Percentiles rank a stretch among this genome's conserved stretches.
Evolutionary conservation across 2,797 vertebrate genomes (phyloP).

Genomic region (Leptatherina wallacei): DNA sequence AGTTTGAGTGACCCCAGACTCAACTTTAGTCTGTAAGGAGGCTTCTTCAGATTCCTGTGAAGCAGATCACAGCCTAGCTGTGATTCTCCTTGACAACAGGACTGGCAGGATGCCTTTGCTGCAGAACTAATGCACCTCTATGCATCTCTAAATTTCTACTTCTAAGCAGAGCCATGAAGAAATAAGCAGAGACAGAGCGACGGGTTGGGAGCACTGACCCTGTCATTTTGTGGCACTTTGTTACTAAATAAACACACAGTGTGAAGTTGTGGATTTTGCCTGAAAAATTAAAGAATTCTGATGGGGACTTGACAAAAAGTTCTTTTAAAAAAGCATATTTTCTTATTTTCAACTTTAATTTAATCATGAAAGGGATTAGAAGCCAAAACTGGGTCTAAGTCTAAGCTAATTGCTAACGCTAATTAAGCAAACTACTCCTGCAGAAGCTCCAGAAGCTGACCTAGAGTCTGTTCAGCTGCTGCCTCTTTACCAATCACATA

Average conservation of each 20-base stretch:
- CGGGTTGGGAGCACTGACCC: conserved; percentile 6
- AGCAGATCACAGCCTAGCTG: conserved; percentile 25
- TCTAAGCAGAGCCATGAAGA: conserved; percentile 36
- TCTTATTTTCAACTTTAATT: not conserved
- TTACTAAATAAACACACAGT: not conserved
- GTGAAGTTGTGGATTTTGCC: not conserved
- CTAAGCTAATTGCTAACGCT: conserved; percentile 15
- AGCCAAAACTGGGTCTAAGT: not conserved
- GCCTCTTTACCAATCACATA: conserved; percentile 59
- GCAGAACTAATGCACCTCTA: conserved; percentile 10
- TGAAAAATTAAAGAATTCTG: not conserved
- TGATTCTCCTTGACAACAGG: not conserved
- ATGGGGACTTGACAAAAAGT: not conserved
- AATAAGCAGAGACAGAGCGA: conserved; percentile 31
- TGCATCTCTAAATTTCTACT: conserved; percentile 15
- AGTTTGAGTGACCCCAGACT: conserved; percentile 28
- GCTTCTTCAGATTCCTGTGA: conserved; percentile 19
- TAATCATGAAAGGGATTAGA: not conserved
- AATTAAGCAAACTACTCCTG: conserved; percentile 14
- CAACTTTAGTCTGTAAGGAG: not conserved
- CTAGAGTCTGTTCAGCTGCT: conserved; percentile 22
- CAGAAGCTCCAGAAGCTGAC: conserved; percentile 42
- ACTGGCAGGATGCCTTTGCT: not conserved
- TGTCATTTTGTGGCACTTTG: conserved; percentile 50
- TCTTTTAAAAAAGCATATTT: not conserved